Percentiles rank a stretch among this genome's conserved stretches.
Evolutionary conservation across 1,140 invertebrate genomes (phyloP).

Genomic region (Globodera ellingtonae): DNA sequence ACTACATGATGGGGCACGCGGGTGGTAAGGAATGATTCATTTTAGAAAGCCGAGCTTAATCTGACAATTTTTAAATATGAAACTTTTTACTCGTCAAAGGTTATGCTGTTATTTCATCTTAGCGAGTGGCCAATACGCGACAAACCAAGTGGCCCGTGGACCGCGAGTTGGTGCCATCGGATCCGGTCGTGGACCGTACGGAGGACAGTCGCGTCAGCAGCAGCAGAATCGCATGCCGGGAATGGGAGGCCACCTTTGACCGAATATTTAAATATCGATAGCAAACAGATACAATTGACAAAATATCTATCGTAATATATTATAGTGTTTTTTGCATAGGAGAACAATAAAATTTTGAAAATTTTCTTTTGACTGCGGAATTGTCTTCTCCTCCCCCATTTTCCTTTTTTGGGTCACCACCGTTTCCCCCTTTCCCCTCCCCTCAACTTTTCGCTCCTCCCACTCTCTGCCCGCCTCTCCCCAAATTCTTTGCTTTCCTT

Average conservation of each 20-base stretch:
- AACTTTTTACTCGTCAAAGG: too few species aligned
- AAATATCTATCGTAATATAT: background rate
- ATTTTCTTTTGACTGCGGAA: background rate
- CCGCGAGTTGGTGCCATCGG: conserved; percentile 72
- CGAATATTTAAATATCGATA: background rate
- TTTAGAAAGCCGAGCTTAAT: too few species aligned
- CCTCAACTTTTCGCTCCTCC: background rate
- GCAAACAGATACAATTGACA: background rate
- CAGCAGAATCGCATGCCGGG: conserved; percentile 47
- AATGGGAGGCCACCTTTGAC: conserved; percentile 26
- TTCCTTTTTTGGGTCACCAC: background rate
- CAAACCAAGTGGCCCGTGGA: conserved; percentile 38
- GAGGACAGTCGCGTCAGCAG: conserved; percentile 32
- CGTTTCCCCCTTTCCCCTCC: background rate
- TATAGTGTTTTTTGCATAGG: background rate
- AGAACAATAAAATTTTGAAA: too few species aligned
- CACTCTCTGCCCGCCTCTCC: background rate
- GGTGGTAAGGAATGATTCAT: conserved; percentile 21
- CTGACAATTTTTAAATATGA: too few species aligned
- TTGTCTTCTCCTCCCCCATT: too few species aligned
- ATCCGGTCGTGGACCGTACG: conserved; percentile 29
- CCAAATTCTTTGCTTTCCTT: too few species aligned
- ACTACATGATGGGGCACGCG: conserved; percentile 29
- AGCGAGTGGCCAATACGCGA: background rate
- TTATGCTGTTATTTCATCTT: too few species aligned